Evolutionary conservation across 2,113 vertebrate genomes (phyloP), one percentile per base, ranked within the genome.

Genomic region (Nothocercus julius): DNA sequence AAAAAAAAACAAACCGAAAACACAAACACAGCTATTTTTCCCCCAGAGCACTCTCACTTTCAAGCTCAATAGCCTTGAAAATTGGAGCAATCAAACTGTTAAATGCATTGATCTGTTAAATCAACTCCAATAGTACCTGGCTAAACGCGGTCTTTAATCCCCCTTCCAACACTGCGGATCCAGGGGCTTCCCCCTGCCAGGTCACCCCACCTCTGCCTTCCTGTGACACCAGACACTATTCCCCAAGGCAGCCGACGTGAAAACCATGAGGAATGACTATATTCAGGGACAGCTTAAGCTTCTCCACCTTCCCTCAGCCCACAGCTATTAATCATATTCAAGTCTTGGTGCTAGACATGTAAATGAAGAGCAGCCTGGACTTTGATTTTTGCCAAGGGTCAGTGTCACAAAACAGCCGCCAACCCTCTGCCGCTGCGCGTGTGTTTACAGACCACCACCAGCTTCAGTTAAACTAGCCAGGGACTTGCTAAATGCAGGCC

Each of bases 11-110:
- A 97, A 81, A 95, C 91, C 96, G 90, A 78, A 96, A 96, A 38
- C 92, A 95, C 89, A 90, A 95, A 92, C 87, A 92, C 85, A 94
- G 91, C 92, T 88, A 32, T 96, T 95, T 92, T 76, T 64, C 94
- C 84, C 72, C 58, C 93, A 83, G 92, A 77, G 95, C 81, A 87
- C 88, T 93, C 63, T 84, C 87, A 70, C 93, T 90, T 85, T 90
- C 47, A 81, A 87, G 91, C 95, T 96, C 97, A 95, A 87, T 88
- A 92, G 94, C 83, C 96, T 97, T 95, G 96, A 96, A 97, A 96
- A 96, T 95, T 96, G 93, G 83, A 96, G 91, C 94, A 70, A 88
- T 81, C 92, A 95, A 90, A 80, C 92, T 92, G 96, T 94, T 92
- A 83, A 82, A 87, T 74, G 95, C 96, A 90, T 68, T 47, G 92